These are phyloP conservation scores for Cataglyphis hispanica DNA, from an alignment of 1,140 invertebrate species.

Conservation along the genomic window DNA sequence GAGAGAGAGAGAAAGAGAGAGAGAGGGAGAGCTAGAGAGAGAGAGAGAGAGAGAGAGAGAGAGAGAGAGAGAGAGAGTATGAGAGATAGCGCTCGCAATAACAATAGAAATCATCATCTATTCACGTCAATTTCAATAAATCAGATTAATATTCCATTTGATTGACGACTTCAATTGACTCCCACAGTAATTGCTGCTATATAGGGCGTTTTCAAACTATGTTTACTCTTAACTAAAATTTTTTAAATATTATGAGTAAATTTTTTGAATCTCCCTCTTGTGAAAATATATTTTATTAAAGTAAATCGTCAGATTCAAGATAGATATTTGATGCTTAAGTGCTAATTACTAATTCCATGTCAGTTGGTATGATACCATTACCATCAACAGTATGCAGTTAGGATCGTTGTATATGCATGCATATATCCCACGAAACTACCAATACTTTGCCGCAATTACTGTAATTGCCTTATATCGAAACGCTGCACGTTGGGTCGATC, in stretches of 20 bases:
- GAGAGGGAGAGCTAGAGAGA: background rate
- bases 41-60: background rate
- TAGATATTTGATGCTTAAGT: background rate
- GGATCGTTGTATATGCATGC: background rate
- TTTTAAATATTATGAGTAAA: conserved; percentile 15
- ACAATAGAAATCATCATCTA: conserved; percentile 62
- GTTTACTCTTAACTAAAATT: conserved; percentile 21
- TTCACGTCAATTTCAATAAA: conserved; percentile 66
- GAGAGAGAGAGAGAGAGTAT: background rate
- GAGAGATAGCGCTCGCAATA: conserved; percentile 14
- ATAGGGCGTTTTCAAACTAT: conserved; percentile 7
- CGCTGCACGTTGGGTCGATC: conserved; percentile 45
- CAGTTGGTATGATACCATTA: background rate
- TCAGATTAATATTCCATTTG: conserved; percentile 52
- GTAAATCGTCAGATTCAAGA: background rate
- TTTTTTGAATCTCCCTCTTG: background rate
- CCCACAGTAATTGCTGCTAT: conserved; percentile 25
- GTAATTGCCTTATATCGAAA: conserved; percentile 75
- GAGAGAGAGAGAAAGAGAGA: conserved; percentile 3
- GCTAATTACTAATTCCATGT: conserved; percentile 10
- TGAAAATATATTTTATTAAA: background rate
- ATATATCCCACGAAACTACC: conserved; percentile 41
- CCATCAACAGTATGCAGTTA: background rate
- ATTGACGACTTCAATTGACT: conserved; percentile 50
- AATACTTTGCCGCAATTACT: conserved; percentile 78